These are phyloP conservation scores for Gonioctena quinquepunctata DNA, from an alignment of 1,140 invertebrate species.

Conservation along the genomic window DNA sequence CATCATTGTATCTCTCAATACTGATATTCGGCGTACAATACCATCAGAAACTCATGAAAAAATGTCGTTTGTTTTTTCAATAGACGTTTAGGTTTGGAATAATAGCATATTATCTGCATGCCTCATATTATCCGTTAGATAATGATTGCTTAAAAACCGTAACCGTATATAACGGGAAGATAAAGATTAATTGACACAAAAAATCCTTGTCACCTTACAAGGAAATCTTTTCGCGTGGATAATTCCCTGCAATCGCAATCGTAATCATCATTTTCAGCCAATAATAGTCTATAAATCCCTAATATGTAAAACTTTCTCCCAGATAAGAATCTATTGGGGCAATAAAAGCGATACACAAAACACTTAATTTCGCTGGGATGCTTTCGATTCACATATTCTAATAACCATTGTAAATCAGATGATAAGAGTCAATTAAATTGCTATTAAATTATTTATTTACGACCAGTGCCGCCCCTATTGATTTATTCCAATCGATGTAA, in stretches of 20 bases:
- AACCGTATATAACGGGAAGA: neutral
- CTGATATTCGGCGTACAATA: too few relatives aligned
- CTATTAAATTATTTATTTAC: slow-evolving; percentile 33
- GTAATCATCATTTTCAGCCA: slow-evolving; percentile 30
- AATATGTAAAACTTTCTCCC: slow-evolving; percentile 40
- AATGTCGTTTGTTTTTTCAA: too few relatives aligned
- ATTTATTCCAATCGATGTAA: too few relatives aligned
- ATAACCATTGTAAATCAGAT: slow-evolving; percentile 30
- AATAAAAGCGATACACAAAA: slow-evolving; percentile 38
- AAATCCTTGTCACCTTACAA: slow-evolving; percentile 11
- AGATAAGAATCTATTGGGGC: slow-evolving; percentile 35
- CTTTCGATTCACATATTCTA: slow-evolving; percentile 30
- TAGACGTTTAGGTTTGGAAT: too few relatives aligned
- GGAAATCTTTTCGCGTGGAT: slow-evolving; percentile 13
- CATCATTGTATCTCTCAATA: too few relatives aligned
- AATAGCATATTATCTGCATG: too few relatives aligned
- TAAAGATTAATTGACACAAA: neutral
- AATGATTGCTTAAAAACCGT: neutral
- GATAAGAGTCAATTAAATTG: slow-evolving; percentile 29
- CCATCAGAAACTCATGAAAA: too few relatives aligned
- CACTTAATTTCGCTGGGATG: slow-evolving; percentile 34
- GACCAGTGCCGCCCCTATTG: neutral
- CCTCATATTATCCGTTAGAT: neutral
- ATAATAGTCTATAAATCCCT: slow-evolving; percentile 43
- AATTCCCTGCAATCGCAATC: slow-evolving; percentile 21